Evolutionary conservation across 2,888 invertebrate genomes (phyloP).

Genomic region (Drosophila ustulata): DNA sequence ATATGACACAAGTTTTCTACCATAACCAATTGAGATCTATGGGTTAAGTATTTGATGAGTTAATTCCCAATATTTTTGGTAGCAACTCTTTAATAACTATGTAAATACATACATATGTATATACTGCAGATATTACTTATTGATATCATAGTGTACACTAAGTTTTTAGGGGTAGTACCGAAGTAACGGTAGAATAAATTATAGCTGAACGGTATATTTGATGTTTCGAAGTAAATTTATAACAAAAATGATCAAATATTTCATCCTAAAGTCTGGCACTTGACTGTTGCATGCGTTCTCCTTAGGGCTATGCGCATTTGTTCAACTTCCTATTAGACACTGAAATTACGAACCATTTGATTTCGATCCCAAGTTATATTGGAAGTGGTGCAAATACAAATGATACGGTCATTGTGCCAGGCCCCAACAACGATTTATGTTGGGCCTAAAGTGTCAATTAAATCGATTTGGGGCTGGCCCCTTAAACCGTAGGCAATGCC

Average conservation of each 20-base stretch:
- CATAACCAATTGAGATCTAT: too few species aligned
- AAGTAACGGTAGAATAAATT: too few species aligned
- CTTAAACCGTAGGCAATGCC: slow-evolving; percentile 32
- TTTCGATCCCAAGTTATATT: slow-evolving; percentile 4
- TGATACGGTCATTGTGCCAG: slow-evolving; percentile 65
- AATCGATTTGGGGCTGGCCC: slow-evolving; percentile 66
- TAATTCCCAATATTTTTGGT: too few species aligned
- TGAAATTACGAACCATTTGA: slow-evolving; percentile 59
- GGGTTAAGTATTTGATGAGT: too few species aligned
- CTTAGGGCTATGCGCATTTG: slow-evolving; percentile 46
- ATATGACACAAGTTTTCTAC: not conserved
- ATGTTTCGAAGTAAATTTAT: not conserved
- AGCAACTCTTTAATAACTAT: too few species aligned
- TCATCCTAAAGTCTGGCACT: slow-evolving; percentile 8
- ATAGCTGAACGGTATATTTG: not conserved
- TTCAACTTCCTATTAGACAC: slow-evolving; percentile 26
- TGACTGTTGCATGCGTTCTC: slow-evolving; percentile 54
- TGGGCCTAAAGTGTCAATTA: slow-evolving; percentile 73
- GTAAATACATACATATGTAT: too few species aligned
- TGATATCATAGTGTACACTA: too few species aligned
- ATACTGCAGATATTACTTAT: too few species aligned
- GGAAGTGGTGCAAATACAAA: slow-evolving; percentile 68
- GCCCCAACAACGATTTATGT: slow-evolving; percentile 55
- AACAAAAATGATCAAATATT: slow-evolving; percentile 1
- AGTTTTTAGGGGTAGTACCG: too few species aligned